Percentiles rank a stretch among this genome's conserved stretches.
Conservation (phyloP, 2,797 vertebrate species). For the Babyrousa celebensis region DNA sequence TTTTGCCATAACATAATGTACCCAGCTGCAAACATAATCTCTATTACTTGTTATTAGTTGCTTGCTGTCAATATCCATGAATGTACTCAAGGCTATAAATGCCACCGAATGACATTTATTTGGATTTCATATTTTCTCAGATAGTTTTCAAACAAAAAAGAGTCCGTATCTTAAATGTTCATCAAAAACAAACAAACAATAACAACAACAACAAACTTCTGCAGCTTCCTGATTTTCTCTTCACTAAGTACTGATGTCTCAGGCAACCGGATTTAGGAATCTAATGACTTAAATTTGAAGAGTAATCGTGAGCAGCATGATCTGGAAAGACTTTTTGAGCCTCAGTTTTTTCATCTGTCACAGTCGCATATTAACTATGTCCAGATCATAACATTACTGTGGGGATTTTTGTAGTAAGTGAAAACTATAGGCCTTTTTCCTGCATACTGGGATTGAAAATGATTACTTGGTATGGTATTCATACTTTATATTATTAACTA, state of each 20-base stretch:
- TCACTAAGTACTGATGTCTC: not conserved
- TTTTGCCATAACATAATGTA: not conserved
- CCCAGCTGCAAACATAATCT: conserved; percentile 2
- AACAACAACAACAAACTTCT: not conserved
- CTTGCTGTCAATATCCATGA: not conserved
- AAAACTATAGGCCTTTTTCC: not conserved
- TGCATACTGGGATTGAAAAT: not conserved
- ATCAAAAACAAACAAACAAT: not conserved
- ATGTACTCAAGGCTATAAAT: not conserved
- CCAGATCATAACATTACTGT: not conserved
- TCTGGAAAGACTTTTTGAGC: not conserved
- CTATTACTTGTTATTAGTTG: conserved; percentile 49
- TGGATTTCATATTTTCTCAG: conserved; percentile 1
- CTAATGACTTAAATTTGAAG: not conserved
- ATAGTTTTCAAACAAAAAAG: not conserved
- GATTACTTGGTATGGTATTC: not conserved
- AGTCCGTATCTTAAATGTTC: not conserved
- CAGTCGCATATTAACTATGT: not conserved
- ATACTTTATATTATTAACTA: not conserved
- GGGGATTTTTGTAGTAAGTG: not conserved
- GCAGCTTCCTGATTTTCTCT: not conserved
- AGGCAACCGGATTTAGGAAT: not conserved
- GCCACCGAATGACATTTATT: not conserved
- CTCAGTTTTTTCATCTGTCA: not conserved
- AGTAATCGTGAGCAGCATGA: accelerated